Evolutionary conservation across 1,140 invertebrate species (phyloP).

Genomic region (Heterodera schachtii): DNA sequence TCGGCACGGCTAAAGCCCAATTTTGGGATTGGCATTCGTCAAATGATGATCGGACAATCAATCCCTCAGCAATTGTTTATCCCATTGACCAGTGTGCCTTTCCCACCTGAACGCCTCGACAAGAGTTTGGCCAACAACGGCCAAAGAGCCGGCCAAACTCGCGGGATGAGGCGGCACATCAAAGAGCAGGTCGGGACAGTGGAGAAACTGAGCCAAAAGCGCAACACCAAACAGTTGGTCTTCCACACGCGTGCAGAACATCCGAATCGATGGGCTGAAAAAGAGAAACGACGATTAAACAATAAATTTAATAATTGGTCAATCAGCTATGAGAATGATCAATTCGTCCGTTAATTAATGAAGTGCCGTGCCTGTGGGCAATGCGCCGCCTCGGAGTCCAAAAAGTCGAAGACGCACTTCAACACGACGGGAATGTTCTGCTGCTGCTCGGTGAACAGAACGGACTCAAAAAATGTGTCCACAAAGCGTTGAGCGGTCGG

Average conservation of each 20-base stretch:
- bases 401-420: conserved; percentile 91
- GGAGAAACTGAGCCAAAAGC: conserved; percentile 96
- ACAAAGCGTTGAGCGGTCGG: conserved; percentile 94
- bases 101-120: conserved; percentile 82
- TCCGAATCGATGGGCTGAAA: conserved; percentile 78
- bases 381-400: conserved; percentile 83
- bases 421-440: conserved; percentile 84
- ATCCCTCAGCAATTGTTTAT: too few relatives aligned
- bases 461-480: conserved; percentile 77
- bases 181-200: conserved; percentile 94
- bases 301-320: conserved; percentile 63
- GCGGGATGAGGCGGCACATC: conserved; percentile 90
- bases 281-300: neutral
- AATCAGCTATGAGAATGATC: neutral
- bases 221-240: conserved; percentile 79
- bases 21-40: too few relatives aligned
- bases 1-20: conserved; percentile 72
- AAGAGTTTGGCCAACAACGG: conserved; percentile 91
- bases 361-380: conserved; percentile 56
- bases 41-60: too few relatives aligned
- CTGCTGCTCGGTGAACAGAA: conserved; percentile 35
- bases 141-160: conserved; percentile 86
- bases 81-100: too few relatives aligned
- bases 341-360: neutral
- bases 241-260: conserved; percentile 93